phyloP scores from a whole-genome alignment of 2,113 vertebrate species.

The Phasianus colchicus region DNA sequence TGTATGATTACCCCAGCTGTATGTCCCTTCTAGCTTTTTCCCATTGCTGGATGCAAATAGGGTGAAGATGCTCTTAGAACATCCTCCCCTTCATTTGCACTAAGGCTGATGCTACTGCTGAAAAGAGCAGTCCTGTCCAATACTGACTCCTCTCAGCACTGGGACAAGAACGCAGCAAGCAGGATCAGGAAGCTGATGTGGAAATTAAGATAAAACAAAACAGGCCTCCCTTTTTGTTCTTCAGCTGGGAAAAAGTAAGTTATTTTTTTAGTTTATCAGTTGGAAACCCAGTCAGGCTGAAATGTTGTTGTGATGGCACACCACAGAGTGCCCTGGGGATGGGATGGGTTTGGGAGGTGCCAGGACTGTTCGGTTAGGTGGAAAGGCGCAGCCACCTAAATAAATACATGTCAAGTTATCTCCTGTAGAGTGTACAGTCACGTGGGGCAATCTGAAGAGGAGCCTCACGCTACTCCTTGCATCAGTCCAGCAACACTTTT shows the following conservation, averaged over 20 bases:
- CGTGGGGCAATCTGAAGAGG: background rate
- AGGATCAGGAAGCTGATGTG: background rate
- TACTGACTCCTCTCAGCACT: background rate
- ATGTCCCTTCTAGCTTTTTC: background rate
- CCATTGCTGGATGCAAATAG: background rate
- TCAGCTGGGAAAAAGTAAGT: background rate
- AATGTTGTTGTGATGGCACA: background rate
- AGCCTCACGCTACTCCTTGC: background rate
- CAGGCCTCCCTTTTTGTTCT: background rate
- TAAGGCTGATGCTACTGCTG: background rate
- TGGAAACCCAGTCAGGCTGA: background rate
- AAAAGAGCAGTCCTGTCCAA: background rate
- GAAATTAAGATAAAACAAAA: slow-evolving; percentile 8
- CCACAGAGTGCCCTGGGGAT: background rate
- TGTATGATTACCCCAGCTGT: background rate
- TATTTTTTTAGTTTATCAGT: background rate
- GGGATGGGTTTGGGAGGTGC: background rate
- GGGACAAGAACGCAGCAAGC: background rate
- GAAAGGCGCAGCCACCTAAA: background rate
- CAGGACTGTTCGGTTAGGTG: background rate
- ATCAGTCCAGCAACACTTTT: background rate
- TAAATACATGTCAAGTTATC: background rate
- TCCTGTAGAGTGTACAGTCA: background rate
- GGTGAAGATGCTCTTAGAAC: background rate
- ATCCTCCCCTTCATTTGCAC: background rate